phyloP scores from a whole-genome alignment of 2,888 invertebrate species.

The Dorcus hopei region DNA sequence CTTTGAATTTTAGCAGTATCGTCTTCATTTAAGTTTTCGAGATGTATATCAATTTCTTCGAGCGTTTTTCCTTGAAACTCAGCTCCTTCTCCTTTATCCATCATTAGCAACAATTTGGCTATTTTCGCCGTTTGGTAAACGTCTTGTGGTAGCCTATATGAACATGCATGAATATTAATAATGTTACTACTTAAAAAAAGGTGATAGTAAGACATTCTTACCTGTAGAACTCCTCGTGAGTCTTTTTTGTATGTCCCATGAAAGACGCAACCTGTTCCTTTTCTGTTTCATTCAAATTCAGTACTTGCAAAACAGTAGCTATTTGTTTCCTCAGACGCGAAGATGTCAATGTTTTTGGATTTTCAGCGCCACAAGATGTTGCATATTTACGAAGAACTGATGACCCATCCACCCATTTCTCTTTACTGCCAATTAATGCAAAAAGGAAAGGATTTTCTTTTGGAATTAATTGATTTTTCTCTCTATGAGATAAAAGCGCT shows the following conservation, averaged over 20 bases:
- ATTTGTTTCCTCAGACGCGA: conserved; percentile 29
- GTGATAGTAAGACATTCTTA: not conserved
- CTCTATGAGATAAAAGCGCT: no score
- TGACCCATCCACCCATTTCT: conserved; percentile 26
- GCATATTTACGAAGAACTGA: conserved; percentile 27
- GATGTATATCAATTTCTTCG: conserved; percentile 11
- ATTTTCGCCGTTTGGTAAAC: conserved; percentile 23
- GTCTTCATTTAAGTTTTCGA: conserved; percentile 6
- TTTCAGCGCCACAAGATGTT: conserved; percentile 16
- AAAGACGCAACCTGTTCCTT: conserved; percentile 31
- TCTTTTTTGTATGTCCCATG: conserved; percentile 32
- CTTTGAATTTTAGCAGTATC: not conserved
- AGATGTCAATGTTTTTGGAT: conserved; percentile 25
- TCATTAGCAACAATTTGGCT: conserved; percentile 17
- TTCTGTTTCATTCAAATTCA: conserved; percentile 25
- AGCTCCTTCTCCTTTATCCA: conserved; percentile 13
- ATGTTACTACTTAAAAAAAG: no score
- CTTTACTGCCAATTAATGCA: conserved; percentile 19
- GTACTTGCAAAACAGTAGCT: conserved; percentile 24
- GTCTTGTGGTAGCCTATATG: conserved; percentile 16
- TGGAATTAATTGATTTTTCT: conserved; percentile 14
- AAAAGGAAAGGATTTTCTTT: conserved; percentile 22
- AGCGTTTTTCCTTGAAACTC: conserved; percentile 19
- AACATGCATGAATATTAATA: no score
- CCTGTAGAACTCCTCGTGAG: conserved; percentile 26